Evolutionary conservation across 2,113 vertebrate genomes (phyloP).

Genomic region (Oceanodroma tethys): DNA sequence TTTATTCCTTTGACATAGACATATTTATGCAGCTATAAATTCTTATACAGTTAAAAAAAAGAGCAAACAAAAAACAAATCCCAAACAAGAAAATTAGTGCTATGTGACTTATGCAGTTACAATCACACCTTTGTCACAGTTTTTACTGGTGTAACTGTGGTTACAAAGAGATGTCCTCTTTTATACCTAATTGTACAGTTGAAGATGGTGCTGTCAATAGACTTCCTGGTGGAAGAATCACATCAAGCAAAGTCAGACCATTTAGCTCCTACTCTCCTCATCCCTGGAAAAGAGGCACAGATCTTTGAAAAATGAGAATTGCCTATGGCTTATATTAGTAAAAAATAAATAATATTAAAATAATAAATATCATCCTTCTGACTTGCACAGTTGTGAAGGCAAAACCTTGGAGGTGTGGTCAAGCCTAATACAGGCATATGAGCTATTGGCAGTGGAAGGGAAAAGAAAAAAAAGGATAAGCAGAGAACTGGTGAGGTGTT

Average conservation of each 20-base stretch:
- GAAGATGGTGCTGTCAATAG: background rate
- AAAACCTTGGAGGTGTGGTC: background rate
- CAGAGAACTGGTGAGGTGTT: background rate
- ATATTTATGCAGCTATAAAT: background rate
- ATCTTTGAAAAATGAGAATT: background rate
- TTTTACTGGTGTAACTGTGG: background rate
- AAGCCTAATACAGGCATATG: background rate
- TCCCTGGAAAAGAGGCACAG: background rate
- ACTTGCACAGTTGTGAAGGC: background rate
- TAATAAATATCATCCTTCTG: background rate
- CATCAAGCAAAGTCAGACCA: background rate
- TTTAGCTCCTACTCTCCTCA: background rate
- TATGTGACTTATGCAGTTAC: background rate
- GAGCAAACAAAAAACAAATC: rapidly evolving
- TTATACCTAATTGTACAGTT: background rate
- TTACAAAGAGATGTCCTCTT: background rate
- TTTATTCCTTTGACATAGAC: background rate
- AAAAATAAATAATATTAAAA: background rate
- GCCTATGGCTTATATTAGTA: background rate
- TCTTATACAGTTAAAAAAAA: background rate
- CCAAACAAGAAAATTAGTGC: background rate
- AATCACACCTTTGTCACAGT: background rate
- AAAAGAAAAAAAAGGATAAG: background rate
- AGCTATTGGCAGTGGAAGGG: background rate
- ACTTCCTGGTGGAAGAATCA: background rate